Conservation (phyloP, 1,140 invertebrate genomes). For the Sarcophaga bullata region DNA sequence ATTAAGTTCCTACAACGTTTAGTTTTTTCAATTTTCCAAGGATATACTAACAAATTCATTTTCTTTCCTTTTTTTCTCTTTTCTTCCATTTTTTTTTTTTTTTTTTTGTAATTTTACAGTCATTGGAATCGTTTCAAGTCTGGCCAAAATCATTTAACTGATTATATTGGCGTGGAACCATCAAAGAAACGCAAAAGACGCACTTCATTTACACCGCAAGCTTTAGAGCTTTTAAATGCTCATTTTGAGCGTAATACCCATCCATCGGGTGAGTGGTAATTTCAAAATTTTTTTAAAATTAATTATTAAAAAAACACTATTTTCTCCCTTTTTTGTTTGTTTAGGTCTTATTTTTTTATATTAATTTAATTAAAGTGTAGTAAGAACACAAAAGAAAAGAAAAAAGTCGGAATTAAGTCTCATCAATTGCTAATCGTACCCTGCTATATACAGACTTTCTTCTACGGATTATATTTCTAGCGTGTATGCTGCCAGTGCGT, state of each 20-base stretch:
- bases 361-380: too few relatives aligned
- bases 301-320: too few relatives aligned
- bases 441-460: too few relatives aligned
- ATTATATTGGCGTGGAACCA: constrained; percentile 95
- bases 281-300: constrained; percentile 47
- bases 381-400: too few relatives aligned
- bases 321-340: too few relatives aligned
- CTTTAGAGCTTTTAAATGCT: constrained; percentile 91
- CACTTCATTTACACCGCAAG: constrained; percentile 96
- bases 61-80: too few relatives aligned
- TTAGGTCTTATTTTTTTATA: too few relatives aligned
- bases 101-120: constrained; percentile 47
- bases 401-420: too few relatives aligned
- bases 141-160: constrained; percentile 90
- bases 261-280: constrained; percentile 85
- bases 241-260: constrained; percentile 98
- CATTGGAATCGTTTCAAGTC: constrained; percentile 83
- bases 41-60: constrained; percentile 39
- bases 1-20: constrained; percentile 61
- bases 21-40: background rate
- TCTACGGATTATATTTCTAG: too few relatives aligned
- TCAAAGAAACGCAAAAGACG: constrained; percentile 96
- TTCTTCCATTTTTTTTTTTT: constrained; percentile 12
- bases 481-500: too few relatives aligned
- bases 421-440: too few relatives aligned